Conservation (phyloP, 2,113 vertebrate genomes). For the Amazona guildingii region DNA sequence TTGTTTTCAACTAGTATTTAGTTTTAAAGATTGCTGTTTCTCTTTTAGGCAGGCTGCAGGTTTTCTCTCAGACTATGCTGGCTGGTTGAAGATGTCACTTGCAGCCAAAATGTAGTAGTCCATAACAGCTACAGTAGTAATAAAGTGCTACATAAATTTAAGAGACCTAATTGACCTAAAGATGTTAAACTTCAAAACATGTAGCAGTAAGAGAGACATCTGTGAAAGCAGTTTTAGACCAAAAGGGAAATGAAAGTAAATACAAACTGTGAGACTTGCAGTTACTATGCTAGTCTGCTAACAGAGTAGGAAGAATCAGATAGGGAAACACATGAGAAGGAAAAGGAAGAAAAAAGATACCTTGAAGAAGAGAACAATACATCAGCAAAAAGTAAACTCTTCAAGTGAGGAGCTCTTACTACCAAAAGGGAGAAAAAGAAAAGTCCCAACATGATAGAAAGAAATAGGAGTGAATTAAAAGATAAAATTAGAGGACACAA, state of each 20-base stretch:
- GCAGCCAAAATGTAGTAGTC: not conserved
- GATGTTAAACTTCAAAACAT: not conserved
- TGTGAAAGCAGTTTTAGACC: not conserved
- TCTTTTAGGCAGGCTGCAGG: not conserved
- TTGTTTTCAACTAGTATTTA: not conserved
- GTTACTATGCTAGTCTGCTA: not conserved
- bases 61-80: not conserved
- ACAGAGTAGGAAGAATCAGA: not conserved
- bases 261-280: not conserved
- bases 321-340: not conserved
- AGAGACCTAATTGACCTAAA: not conserved
- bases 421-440: not conserved
- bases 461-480: not conserved
- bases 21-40: not conserved
- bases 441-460: not conserved
- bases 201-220: not conserved
- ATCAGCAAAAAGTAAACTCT: not conserved
- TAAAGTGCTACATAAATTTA: not conserved
- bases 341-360: not conserved
- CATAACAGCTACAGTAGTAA: not conserved
- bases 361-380: not conserved
- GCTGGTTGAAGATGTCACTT: not conserved
- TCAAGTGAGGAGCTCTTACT: not conserved
- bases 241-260: not conserved
- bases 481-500: not conserved